Conservation (phyloP, 64 coral and sea anemone species). For the Catalaphyllia jardinei region DNA sequence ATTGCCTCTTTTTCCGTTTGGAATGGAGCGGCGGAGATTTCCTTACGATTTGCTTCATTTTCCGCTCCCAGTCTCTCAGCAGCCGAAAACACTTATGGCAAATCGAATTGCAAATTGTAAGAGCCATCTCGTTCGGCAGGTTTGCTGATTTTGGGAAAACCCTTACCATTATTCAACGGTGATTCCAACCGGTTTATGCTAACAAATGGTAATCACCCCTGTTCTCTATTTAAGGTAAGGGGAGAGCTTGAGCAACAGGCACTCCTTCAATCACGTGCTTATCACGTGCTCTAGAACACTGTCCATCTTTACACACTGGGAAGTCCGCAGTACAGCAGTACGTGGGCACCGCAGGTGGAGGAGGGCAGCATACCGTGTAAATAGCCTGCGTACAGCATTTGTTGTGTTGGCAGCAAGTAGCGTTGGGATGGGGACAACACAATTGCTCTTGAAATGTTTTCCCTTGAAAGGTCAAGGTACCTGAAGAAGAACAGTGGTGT, state of each 20-base stretch:
- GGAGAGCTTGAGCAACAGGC: not conserved
- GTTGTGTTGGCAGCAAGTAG: slow-evolving; percentile 68
- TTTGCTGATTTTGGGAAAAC: too few species aligned
- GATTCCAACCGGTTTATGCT: too few species aligned
- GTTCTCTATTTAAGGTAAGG: not conserved
- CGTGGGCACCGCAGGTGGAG: slow-evolving; percentile 67
- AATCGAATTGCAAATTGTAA: too few species aligned
- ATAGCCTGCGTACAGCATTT: slow-evolving; percentile 43
- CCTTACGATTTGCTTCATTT: too few species aligned
- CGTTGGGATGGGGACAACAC: slow-evolving; percentile 70
- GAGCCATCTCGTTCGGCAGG: too few species aligned
- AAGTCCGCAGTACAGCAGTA: slow-evolving; percentile 69
- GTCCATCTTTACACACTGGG: slow-evolving; percentile 44
- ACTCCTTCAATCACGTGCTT: slow-evolving; percentile 36
- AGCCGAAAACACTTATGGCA: too few species aligned
- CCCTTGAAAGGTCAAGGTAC: slow-evolving; percentile 53
- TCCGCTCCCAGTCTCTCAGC: too few species aligned
- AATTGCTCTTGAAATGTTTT: slow-evolving; percentile 76
- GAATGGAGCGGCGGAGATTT: too few species aligned
- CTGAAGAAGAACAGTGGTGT: slow-evolving; percentile 6
- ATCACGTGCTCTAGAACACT: slow-evolving; percentile 48
- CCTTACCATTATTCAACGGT: too few species aligned
- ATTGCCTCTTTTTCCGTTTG: too few species aligned
- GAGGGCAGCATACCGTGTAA: slow-evolving; percentile 71
- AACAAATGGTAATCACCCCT: too few species aligned